Percentiles rank a stretch among this genome's conserved stretches.
These are phyloP conservation scores for Deroptyus accipitrinus DNA, from an alignment of 2,113 vertebrate genomes.

Conservation along the genomic window DNA sequence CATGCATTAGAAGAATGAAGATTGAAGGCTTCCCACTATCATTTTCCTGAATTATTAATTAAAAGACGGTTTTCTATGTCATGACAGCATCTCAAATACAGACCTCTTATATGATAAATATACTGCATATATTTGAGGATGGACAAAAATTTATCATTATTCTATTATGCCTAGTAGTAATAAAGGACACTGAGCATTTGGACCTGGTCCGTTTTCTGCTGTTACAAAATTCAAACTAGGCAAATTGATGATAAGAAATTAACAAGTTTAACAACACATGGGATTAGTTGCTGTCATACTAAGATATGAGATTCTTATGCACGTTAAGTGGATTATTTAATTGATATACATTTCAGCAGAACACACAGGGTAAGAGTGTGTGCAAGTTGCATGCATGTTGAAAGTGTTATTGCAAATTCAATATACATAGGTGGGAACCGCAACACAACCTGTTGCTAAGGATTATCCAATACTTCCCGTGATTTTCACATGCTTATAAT, in stretches of 20 bases:
- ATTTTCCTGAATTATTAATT: not conserved
- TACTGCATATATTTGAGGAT: not conserved
- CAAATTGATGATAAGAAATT: constrained; percentile 23
- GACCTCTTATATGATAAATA: not conserved
- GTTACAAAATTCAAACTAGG: not conserved
- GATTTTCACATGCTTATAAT: not conserved
- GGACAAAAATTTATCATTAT: not conserved
- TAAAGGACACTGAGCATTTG: not conserved
- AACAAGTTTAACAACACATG: constrained; percentile 15
- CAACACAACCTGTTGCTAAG: not conserved
- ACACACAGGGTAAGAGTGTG: not conserved
- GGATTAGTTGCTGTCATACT: not conserved
- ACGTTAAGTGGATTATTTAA: constrained; percentile 3
- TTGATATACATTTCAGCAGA: not conserved
- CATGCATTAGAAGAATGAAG: not conserved
- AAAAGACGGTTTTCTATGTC: not conserved
- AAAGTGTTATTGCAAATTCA: not conserved
- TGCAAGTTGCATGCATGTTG: not conserved
- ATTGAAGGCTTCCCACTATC: not conserved
- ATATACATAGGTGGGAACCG: not conserved
- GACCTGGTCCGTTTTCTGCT: not conserved
- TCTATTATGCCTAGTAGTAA: not conserved
- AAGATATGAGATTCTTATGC: not conserved
- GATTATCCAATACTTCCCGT: not conserved
- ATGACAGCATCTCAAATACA: not conserved